These are phyloP conservation scores for Cacatua alba DNA, from an alignment of 2,113 vertebrate genomes.

Conservation along the genomic window DNA sequence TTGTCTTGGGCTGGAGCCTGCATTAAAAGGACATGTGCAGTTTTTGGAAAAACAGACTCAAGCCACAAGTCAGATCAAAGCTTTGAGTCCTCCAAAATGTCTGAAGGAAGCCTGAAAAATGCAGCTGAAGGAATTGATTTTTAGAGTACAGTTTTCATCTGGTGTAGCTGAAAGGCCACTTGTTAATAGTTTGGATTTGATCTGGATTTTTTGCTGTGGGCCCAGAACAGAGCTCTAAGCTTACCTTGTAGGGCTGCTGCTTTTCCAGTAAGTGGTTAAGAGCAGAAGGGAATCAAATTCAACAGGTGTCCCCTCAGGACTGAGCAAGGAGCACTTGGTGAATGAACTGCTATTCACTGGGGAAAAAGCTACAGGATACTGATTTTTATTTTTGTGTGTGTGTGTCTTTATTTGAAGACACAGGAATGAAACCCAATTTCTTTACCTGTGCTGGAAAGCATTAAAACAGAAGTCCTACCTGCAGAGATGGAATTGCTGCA, in stretches of 20 bases:
- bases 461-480: neutral
- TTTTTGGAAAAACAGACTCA: neutral
- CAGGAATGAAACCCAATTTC: neutral
- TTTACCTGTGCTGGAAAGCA: neutral
- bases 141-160: neutral
- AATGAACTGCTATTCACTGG: neutral
- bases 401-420: neutral
- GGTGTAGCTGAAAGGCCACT: neutral
- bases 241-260: neutral
- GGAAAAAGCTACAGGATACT: neutral
- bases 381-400: neutral
- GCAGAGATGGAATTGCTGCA: neutral
- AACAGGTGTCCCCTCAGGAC: neutral
- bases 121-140: neutral
- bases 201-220: rapidly evolving
- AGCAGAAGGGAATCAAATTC: neutral
- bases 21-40: neutral
- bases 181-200: neutral
- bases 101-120: neutral
- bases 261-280: neutral
- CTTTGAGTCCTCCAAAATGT: neutral
- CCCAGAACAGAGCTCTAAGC: neutral
- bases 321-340: neutral
- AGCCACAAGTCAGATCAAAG: neutral
- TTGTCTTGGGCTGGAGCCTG: neutral